Percentiles rank a stretch among this genome's conserved stretches.
Evolutionary conservation across 2,113 vertebrate species (phyloP).

Genomic region (Acanthochromis polyacanthus): DNA sequence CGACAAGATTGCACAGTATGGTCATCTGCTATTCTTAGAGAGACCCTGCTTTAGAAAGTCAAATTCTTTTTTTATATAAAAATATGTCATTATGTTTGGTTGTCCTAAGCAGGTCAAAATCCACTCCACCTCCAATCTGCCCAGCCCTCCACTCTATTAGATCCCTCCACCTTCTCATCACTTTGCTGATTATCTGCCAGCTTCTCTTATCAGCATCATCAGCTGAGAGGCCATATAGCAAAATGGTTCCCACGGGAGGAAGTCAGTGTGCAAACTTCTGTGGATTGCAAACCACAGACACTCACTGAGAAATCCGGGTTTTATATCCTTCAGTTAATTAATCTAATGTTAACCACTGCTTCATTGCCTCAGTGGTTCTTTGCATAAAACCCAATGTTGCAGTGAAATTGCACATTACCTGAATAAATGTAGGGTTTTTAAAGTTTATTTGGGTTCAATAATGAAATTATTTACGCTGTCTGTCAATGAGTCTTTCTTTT

Average conservation of each 20-base stretch:
- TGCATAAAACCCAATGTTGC: slow-evolving; percentile 20
- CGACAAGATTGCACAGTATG: background rate
- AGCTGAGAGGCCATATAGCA: slow-evolving; percentile 36
- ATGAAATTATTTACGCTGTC: background rate
- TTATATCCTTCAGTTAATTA: slow-evolving; percentile 4
- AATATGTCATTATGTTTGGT: slow-evolving; percentile 14
- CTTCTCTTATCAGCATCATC: slow-evolving; percentile 54
- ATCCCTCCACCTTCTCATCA: slow-evolving; percentile 30
- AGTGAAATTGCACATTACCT: background rate
- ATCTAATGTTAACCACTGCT: background rate
- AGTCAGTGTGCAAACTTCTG: slow-evolving; percentile 18
- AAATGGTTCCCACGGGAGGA: slow-evolving; percentile 33
- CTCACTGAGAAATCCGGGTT: background rate
- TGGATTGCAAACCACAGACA: slow-evolving; percentile 10
- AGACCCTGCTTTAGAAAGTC: slow-evolving; percentile 14
- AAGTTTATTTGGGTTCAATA: background rate
- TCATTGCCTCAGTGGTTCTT: slow-evolving; percentile 7
- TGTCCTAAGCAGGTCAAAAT: slow-evolving; percentile 34
- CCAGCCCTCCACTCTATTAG: slow-evolving; percentile 1
- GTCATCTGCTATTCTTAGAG: slow-evolving; percentile 16
- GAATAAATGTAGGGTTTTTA: background rate
- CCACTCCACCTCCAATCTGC: slow-evolving; percentile 13
- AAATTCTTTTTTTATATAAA: slow-evolving; percentile 4
- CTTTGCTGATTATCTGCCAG: slow-evolving; percentile 36
- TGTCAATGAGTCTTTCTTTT: background rate